Base-by-base conservation (phyloP, 1,140 invertebrate genomes). In the Paralvinella palmiformis region DNA sequence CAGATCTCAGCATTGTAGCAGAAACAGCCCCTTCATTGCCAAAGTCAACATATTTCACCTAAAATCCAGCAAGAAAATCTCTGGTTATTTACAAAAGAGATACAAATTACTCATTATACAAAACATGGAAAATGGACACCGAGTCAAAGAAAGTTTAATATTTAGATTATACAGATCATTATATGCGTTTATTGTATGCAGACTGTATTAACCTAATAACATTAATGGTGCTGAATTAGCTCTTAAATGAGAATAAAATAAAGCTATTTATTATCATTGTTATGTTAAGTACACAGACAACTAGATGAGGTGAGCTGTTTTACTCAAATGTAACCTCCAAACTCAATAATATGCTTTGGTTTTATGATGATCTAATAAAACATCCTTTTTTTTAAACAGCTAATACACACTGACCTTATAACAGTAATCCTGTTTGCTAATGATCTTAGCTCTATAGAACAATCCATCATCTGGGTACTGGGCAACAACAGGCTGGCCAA, bases 401-500 rank as follows among this genome's bases (percentile, higher is more conserved):
- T 5, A 10, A 52, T 52, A 22, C 48, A 52, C 48, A 17, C 13
- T 52, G 48, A 29, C 10, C 20, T 48, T 48, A 29, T 52, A 22
- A 22, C 7, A 22, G 55, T 57, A 22, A 20, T 31, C 33, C 33
- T 57, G n/a, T n/a, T n/a, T n/a, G n/a, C n/a, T 36, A 13, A 33
- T 57, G 55, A 57, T 36, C 55, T 57, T 20, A 4, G 55, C 55
- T 2, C 55, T 24, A 32, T 57, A 57, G 55, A 32, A 57, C 29
- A 32, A 13, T 24, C 33, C 33, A 17, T 57, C 55, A 20, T 31
- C 24, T 32, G 33, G 22, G 55, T 57, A 57, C 27, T 33, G 55
- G 33, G 55, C 55, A 20, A 57, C 33, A 32, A 31, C 13, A 20
- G 55, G 24, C 20, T 57, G 29, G 13, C 55, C 27, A 24, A 36